phyloP scores from a whole-genome alignment of 2,888 invertebrate species.

The Dastarcus helophoroides region DNA sequence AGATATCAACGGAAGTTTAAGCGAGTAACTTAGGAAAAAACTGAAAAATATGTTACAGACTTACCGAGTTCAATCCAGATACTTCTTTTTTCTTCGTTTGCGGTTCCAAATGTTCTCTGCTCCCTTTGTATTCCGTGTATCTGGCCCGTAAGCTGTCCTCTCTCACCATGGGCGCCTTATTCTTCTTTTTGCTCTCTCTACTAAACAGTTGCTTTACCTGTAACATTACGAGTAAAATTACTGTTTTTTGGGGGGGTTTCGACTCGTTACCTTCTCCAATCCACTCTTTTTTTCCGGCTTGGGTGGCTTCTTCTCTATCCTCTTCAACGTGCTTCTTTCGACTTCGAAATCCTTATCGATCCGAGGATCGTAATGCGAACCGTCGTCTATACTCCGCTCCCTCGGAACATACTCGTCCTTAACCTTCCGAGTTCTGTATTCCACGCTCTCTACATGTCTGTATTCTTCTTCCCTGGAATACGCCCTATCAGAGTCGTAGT shows the following conservation, averaged over 20 bases:
- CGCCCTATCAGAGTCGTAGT: constrained; percentile 24
- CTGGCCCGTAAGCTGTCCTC: constrained; percentile 45
- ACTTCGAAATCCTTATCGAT: constrained; percentile 42
- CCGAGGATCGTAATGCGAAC: constrained; percentile 54
- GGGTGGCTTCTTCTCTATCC: constrained; percentile 40
- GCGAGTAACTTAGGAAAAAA: too few species aligned
- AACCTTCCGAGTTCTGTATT: constrained; percentile 39
- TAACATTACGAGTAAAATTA: constrained; percentile 10
- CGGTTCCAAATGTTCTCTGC: constrained; percentile 36
- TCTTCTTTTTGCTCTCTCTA: constrained; percentile 53
- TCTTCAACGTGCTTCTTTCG: constrained; percentile 33
- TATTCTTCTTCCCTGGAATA: constrained; percentile 23
- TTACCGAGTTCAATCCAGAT: constrained; percentile 28
- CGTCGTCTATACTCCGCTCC: constrained; percentile 53
- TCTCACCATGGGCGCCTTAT: constrained; percentile 37
- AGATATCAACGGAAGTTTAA: too few species aligned
- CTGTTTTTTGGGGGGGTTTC: not conserved
- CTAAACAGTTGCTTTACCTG: constrained; percentile 66
- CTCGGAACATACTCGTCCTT: constrained; percentile 44
- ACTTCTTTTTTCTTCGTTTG: constrained; percentile 35
- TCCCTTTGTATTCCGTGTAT: constrained; percentile 49
- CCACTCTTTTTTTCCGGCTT: constrained; percentile 58
- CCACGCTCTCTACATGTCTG: constrained; percentile 35
- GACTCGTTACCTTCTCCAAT: constrained; percentile 51
- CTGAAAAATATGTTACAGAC: too few species aligned